Conservation (phyloP, 2,888 invertebrate species). For the Euclidia mi region DNA sequence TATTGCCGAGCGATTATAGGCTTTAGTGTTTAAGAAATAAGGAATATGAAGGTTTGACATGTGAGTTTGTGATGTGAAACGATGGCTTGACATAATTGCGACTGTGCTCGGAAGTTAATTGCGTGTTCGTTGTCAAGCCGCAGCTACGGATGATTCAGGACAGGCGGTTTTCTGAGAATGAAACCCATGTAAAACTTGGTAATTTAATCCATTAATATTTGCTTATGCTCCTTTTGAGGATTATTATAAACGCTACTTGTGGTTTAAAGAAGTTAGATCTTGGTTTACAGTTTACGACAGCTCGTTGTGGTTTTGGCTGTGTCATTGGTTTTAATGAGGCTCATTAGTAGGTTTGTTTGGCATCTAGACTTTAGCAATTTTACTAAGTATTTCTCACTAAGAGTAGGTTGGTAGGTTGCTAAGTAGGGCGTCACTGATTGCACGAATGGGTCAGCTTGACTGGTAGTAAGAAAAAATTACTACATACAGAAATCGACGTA, state of each 20-base stretch:
- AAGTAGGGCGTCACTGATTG: too few species aligned
- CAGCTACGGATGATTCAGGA: constrained; percentile 65
- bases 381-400: too few species aligned
- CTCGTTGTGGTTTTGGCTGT: too few species aligned
- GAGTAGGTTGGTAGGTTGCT: too few species aligned
- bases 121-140: constrained; percentile 69
- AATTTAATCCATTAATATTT: constrained; percentile 9
- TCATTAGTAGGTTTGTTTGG: too few species aligned
- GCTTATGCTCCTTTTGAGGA: not conserved
- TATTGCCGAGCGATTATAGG: constrained; percentile 21
- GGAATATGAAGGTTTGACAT: constrained; percentile 17
- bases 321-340: too few species aligned
- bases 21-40: constrained; percentile 19
- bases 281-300: too few species aligned
- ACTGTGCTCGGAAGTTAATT: constrained; percentile 73
- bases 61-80: constrained; percentile 38
- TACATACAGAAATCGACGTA: too few species aligned
- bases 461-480: too few species aligned
- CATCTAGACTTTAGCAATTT: too few species aligned
- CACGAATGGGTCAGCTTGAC: too few species aligned
- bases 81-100: constrained; percentile 62
- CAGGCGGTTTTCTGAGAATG: constrained; percentile 13
- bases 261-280: too few species aligned
- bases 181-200: constrained; percentile 8
- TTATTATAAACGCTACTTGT: not conserved